Conservation (phyloP, 2,888 invertebrate species). For the Laspeyria flexula region DNA sequence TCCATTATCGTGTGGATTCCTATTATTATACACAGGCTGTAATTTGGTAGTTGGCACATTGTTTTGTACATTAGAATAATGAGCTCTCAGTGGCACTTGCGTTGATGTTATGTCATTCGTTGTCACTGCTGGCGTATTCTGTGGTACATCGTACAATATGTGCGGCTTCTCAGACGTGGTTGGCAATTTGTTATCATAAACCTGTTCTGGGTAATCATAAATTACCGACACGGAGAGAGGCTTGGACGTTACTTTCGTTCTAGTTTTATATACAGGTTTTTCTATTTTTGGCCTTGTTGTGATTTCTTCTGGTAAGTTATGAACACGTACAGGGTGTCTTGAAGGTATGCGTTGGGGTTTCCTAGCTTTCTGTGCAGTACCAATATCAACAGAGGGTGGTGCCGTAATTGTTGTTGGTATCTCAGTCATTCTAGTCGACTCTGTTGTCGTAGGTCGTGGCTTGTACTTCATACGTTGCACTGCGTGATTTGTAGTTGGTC, state of each 20-base stretch:
- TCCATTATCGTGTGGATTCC: constrained; percentile 75
- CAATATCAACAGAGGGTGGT: constrained; percentile 70
- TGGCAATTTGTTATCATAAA: constrained; percentile 75
- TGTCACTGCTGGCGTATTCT: constrained; percentile 64
- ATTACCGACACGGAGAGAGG: constrained; percentile 79
- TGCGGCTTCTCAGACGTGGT: constrained; percentile 81
- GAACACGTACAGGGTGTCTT: constrained; percentile 76
- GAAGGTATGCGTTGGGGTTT: constrained; percentile 75
- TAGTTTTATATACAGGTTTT: constrained; percentile 76
- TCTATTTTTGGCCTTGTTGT: constrained; percentile 74
- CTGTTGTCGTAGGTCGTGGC: constrained; percentile 74
- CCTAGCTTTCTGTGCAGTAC: constrained; percentile 70
- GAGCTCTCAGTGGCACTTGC: constrained; percentile 87
- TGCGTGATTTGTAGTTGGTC: constrained; percentile 63
- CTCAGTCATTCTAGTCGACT: constrained; percentile 68
- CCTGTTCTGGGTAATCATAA: constrained; percentile 78
- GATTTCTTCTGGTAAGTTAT: constrained; percentile 72
- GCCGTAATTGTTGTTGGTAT: constrained; percentile 74
- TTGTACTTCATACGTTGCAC: constrained; percentile 73
- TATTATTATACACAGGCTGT: constrained; percentile 78
- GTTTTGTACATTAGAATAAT: constrained; percentile 85
- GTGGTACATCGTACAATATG: constrained; percentile 80
- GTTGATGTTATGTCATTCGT: constrained; percentile 84
- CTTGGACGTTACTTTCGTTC: constrained; percentile 81
- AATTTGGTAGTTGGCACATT: constrained; percentile 84